phyloP scores from a whole-genome alignment of 1,140 invertebrate genomes.

The Cydia pomonella region DNA sequence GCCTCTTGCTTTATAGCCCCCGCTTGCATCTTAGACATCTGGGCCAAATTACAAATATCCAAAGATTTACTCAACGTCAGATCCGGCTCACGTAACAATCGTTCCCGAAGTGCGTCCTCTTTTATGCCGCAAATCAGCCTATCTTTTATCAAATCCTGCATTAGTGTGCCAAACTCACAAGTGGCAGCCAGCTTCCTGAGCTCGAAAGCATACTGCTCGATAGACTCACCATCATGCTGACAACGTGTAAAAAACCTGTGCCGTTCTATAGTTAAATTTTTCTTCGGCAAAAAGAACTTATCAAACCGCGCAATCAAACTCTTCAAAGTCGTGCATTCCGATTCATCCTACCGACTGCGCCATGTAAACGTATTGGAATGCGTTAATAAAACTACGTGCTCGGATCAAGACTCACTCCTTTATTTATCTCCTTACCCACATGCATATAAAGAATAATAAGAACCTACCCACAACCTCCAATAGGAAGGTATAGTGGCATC shows the following conservation, averaged over 20 bases:
- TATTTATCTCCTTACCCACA: too few relatives aligned
- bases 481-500: too few relatives aligned
- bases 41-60: not conserved
- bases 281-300: not conserved
- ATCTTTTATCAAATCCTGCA: not conserved
- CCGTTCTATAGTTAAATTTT: slow-evolving; percentile 16
- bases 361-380: not conserved
- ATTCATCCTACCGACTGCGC: not conserved
- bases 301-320: not conserved
- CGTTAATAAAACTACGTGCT: slow-evolving; percentile 4
- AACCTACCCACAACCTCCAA: too few relatives aligned
- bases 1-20: not conserved
- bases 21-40: slow-evolving; percentile 4
- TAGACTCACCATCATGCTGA: not conserved
- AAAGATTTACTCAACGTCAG: not conserved
- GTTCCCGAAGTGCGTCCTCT: slow-evolving; percentile 10
- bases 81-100: slow-evolving; percentile 27
- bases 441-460: too few relatives aligned
- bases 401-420: too few relatives aligned
- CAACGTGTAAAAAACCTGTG: slow-evolving; percentile 13
- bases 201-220: slow-evolving; percentile 3
- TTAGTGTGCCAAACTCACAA: not conserved
- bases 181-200: not conserved
- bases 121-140: not conserved
- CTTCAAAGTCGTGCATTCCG: not conserved